phyloP scores from a whole-genome alignment of 2,797 vertebrate species.

The Muscicapa comitata region DNA sequence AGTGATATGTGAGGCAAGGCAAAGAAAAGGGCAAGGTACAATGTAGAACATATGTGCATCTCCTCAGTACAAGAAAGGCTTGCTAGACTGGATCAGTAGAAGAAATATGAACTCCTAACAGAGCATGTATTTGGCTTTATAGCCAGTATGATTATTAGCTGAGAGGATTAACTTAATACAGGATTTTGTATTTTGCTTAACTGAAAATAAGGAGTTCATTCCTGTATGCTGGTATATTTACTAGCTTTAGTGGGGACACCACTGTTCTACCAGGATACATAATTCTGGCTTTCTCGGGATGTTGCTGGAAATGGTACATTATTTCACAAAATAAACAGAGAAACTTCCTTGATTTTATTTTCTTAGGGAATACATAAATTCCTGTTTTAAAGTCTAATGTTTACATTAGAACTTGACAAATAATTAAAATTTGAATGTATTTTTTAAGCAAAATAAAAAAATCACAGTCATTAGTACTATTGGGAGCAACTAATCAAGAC shows the following conservation, averaged over 20 bases:
- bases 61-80: neutral
- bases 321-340: neutral
- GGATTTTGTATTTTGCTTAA: neutral
- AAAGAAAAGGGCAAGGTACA: neutral
- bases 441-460: neutral
- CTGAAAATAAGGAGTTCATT: neutral
- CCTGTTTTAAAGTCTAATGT: neutral
- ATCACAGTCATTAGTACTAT: rapidly evolving
- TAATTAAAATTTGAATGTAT: neutral
- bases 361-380: neutral
- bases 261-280: neutral
- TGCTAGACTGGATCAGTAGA: neutral
- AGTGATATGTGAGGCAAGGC: neutral
- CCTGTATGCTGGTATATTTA: neutral
- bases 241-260: neutral
- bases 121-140: neutral
- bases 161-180: neutral
- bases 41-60: neutral
- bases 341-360: neutral
- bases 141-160: neutral
- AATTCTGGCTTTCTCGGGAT: neutral
- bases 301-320: neutral
- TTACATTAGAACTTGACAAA: neutral
- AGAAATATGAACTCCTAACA: neutral
- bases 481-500: neutral